phyloP scores from a whole-genome alignment of 2,888 invertebrate species.

The Conomelus anceps region DNA sequence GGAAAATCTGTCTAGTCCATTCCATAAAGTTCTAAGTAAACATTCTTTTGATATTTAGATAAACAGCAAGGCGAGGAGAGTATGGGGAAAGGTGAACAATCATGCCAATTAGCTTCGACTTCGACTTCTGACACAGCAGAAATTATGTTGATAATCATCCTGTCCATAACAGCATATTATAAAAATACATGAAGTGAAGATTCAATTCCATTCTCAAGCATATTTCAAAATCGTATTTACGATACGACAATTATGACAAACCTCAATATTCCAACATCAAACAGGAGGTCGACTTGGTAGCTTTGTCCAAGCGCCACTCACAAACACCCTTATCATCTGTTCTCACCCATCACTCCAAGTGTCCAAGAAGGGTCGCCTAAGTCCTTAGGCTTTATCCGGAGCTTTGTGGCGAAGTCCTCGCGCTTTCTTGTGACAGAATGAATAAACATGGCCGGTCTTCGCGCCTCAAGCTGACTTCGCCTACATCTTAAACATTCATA shows the following conservation, averaged over 20 bases:
- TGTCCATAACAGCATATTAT: no score
- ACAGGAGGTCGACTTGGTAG: not conserved
- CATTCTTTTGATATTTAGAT: no score
- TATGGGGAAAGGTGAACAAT: no score
- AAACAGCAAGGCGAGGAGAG: no score
- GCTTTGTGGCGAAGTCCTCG: no score
- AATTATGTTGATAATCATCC: no score
- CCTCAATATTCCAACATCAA: not conserved
- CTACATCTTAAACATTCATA: not conserved
- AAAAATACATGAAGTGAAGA: no score
- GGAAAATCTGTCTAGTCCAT: no score
- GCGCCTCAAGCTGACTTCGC: not conserved
- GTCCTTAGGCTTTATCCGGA: not conserved
- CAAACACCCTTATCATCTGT: not conserved
- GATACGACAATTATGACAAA: not conserved
- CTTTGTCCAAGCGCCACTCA: not conserved
- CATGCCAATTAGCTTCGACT: no score
- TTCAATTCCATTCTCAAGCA: not conserved
- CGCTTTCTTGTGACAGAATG: not conserved
- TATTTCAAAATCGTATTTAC: not conserved
- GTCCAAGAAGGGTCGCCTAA: not conserved
- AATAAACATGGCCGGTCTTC: not conserved
- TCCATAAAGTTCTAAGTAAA: no score
- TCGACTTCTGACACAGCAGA: no score
- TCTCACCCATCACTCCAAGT: not conserved